phyloP scores from a whole-genome alignment of 2,113 vertebrate species.

The Petrocephalus microphthalmus region DNA sequence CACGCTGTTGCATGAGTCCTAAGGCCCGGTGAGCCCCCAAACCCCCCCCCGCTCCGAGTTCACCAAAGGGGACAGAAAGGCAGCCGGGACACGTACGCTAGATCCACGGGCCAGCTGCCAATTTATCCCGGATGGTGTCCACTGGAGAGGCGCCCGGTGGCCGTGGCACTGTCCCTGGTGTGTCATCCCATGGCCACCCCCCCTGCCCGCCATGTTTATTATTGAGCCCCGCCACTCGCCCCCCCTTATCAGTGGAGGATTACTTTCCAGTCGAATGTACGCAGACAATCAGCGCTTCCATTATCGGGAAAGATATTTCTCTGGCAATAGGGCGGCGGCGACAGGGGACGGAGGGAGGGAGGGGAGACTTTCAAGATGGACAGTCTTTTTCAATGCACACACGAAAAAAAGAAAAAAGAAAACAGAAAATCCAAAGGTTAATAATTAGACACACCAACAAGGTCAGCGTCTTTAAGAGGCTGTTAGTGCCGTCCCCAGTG shows the following conservation, averaged over 20 bases:
- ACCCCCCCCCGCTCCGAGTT: too few species aligned
- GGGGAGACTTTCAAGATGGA: conserved; percentile 32
- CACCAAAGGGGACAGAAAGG: not conserved
- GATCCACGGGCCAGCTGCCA: not conserved
- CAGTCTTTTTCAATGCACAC: conserved; percentile 27
- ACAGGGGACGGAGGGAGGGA: not conserved
- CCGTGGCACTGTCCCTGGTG: conserved; percentile 10
- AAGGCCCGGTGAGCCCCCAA: not conserved
- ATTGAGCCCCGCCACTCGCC: conserved; percentile 31
- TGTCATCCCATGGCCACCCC: conserved; percentile 32
- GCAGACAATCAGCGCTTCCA: conserved; percentile 44
- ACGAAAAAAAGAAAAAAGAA: not conserved
- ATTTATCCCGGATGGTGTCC: not conserved
- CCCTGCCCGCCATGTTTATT: conserved; percentile 44
- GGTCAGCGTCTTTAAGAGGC: conserved; percentile 44
- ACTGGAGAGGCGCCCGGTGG: conserved; percentile 7
- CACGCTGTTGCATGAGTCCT: not conserved
- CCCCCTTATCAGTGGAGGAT: conserved; percentile 37
- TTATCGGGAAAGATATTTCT: conserved; percentile 45
- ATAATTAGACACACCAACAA: conserved; percentile 40
- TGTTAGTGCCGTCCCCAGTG: conserved; percentile 34
- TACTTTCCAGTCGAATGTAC: conserved; percentile 41
- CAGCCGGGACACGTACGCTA: not conserved
- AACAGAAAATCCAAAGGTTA: conserved; percentile 35
- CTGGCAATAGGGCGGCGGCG: conserved; percentile 23